Evolutionary conservation across 2,888 invertebrate species (phyloP).

Genomic region (Gryllus longicercus): DNA sequence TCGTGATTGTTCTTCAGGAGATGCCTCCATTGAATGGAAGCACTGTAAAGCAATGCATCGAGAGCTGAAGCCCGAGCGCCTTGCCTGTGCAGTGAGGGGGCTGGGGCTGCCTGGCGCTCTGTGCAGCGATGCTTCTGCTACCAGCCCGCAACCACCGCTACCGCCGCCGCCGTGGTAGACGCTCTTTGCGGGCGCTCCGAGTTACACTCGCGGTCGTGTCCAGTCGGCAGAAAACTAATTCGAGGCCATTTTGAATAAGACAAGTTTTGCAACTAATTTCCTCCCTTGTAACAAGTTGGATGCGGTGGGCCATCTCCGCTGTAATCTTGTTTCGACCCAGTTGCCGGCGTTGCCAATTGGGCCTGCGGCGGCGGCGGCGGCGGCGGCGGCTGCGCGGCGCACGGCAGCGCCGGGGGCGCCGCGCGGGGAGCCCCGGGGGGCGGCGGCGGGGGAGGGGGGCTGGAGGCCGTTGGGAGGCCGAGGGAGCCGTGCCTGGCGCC

Average conservation of each 20-base stretch:
- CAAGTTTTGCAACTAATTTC: slow-evolving; percentile 8
- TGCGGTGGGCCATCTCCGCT: not conserved
- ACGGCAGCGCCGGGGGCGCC: not conserved
- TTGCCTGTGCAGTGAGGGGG: too few relatives aligned
- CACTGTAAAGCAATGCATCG: too few relatives aligned
- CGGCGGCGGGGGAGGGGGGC: not conserved
- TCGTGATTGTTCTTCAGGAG: too few relatives aligned
- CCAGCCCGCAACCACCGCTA: too few relatives aligned
- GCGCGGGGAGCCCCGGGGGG: not conserved
- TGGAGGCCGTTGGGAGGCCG: not conserved
- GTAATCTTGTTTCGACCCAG: slow-evolving; percentile 9
- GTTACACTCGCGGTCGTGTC: not conserved
- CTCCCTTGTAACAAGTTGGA: not conserved
- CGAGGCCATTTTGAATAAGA: not conserved
- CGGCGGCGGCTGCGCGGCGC: not conserved
- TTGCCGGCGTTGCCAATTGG: slow-evolving; percentile 6
- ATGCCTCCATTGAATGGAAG: too few relatives aligned
- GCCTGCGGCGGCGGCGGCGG: not conserved
- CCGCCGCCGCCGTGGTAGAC: too few relatives aligned
- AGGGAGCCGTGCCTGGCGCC: not conserved
- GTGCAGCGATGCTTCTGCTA: too few relatives aligned
- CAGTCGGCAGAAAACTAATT: not conserved
- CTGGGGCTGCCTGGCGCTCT: too few relatives aligned
- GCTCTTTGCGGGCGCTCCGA: not conserved
- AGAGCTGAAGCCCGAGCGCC: too few relatives aligned